Base-by-base conservation (phyloP, 2,888 invertebrate genomes). In the Ptilodon capucinus region DNA sequence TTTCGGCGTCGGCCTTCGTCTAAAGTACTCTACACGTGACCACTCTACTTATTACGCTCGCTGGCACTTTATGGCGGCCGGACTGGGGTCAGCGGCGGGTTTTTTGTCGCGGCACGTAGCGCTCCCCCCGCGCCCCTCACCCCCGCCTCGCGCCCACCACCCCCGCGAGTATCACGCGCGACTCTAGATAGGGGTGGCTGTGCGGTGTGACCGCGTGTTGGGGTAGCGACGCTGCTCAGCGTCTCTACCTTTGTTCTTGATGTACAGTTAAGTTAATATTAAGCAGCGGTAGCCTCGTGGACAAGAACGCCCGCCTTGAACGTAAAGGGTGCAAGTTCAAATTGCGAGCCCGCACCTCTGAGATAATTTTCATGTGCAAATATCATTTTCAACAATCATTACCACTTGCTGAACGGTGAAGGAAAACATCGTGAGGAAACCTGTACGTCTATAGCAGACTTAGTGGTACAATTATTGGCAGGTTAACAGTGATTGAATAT, bases 41-140 rank as follows among this genome's bases (percentile, higher is more conserved):
- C 32, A 28, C 65, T 65, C 65, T 65, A 65, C 76, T 79, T 79
- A 80, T 79, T 79, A 79, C 82, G 79, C 74, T 77, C 74, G 78
- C 81, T 66, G 76, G 73, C 81, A 79, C 81, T 87, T 85, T 84
- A 86, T 79, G 81, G 77, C 74, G 74, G 74, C 81, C 74, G 84
- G 82, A 79, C 81, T 69, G 70, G 81, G 83, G 85, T 84, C 84
- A 85, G 80, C 77, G 75, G 59, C 74, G 75, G 81, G 76, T 84
- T 79, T 86, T 85, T 85, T 86, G 85, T 84, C 86, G 81, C 76
- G 73, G 84, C 86, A 82, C 84, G 84, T 81, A 79, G 77, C 64
- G 60, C 59, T 68, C 68, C 67, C 63, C 52, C 64, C 41, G 59
- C 56, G 60, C 44, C 43, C 54, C 44, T 59, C 56, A 40, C 65